Percentiles rank a stretch among this genome's conserved stretches.
These are phyloP conservation scores for Paedocypris sp. DNA, from an alignment of 2,113 vertebrate genomes.

Conservation along the genomic window DNA sequence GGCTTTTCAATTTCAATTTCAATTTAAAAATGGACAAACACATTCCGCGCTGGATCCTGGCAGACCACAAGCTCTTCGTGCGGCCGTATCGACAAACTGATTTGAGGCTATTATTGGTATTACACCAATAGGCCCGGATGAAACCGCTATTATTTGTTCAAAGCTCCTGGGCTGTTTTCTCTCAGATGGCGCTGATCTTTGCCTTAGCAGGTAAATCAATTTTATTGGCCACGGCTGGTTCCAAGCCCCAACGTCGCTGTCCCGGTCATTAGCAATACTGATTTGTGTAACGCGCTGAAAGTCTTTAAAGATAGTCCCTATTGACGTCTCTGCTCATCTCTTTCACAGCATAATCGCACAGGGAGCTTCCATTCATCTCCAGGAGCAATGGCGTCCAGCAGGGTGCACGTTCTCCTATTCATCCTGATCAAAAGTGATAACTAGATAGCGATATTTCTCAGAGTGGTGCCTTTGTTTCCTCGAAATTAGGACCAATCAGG, in stretches of 20 bases:
- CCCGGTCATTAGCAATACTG: conserved; percentile 39
- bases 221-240: conserved; percentile 22
- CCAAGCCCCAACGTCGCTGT: conserved; percentile 14
- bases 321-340: conserved; percentile 36
- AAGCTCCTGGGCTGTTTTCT: neutral
- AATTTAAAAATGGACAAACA: neutral
- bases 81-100: neutral
- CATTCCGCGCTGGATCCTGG: neutral
- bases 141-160: conserved; percentile 16
- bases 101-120: conserved; percentile 12
- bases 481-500: too few species aligned
- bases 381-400: too few species aligned
- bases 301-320: conserved; percentile 36
- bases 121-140: neutral
- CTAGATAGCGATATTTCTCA: too few species aligned
- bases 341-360: conserved; percentile 23
- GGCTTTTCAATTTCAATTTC: too few species aligned
- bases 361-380: conserved; percentile 36
- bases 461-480: too few species aligned
- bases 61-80: neutral
- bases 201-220: conserved; percentile 26
- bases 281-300: conserved; percentile 41
- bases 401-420: too few species aligned
- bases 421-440: too few species aligned
- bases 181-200: conserved; percentile 4